Conservation (phyloP, 2,888 invertebrate species). For the Dysmachus trigonus region DNA sequence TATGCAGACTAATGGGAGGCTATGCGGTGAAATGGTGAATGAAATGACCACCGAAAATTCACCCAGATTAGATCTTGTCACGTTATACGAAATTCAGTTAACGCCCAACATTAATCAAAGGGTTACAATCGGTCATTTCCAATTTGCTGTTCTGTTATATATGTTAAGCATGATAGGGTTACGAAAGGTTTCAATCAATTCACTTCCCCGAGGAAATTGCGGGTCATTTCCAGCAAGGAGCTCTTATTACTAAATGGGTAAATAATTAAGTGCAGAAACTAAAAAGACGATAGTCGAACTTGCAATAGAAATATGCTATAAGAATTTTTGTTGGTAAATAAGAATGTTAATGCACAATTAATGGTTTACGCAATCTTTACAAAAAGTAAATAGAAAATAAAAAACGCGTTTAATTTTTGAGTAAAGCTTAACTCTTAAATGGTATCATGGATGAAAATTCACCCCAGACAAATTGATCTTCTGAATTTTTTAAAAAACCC, state of each 20-base stretch:
- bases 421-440: too few species aligned
- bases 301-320: background rate
- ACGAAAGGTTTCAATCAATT: background rate
- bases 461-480: too few species aligned
- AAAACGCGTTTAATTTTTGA: too few species aligned
- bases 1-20: background rate
- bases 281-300: background rate
- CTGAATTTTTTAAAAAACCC: too few species aligned
- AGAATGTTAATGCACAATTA: background rate
- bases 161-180: background rate
- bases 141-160: background rate
- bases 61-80: background rate
- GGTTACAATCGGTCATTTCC: background rate
- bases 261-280: background rate
- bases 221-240: background rate
- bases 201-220: background rate
- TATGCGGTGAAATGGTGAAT: background rate
- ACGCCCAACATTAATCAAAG: constrained; percentile 6
- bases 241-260: background rate
- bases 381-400: too few species aligned
- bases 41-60: background rate
- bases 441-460: too few species aligned
- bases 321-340: background rate
- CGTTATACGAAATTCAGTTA: background rate
- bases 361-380: too few species aligned